Conservation (phyloP, 2,113 vertebrate genomes). For the Benitochromis conjunctus region DNA sequence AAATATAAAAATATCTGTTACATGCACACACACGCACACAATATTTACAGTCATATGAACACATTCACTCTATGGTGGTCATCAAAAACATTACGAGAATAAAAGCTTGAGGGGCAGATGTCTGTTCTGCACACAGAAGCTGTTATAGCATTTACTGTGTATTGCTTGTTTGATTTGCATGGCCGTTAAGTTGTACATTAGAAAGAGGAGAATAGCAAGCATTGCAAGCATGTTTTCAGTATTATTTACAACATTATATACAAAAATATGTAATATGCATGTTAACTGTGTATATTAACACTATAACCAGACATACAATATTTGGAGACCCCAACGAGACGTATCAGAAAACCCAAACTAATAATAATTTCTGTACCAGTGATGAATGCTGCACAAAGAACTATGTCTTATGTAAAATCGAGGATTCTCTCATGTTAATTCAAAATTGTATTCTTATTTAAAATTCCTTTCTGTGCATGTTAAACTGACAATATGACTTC, state of each 20-base stretch:
- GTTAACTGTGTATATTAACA: not conserved
- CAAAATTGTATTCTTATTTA: not conserved
- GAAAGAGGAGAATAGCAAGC: not conserved
- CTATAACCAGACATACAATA: not conserved
- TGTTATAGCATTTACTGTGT: not conserved
- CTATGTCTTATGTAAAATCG: not conserved
- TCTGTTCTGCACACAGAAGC: constrained; percentile 3
- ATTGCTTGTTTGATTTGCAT: not conserved
- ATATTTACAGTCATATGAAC: constrained; percentile 60
- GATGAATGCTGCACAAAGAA: not conserved
- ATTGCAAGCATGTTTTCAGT: not conserved
- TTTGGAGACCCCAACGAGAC: not conserved
- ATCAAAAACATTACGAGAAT: not conserved
- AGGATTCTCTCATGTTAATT: not conserved
- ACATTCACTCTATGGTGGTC: not conserved
- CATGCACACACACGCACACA: not conserved
- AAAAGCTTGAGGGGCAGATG: not conserved
- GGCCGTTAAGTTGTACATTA: not conserved
- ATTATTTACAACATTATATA: constrained; percentile 59
- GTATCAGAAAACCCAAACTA: not conserved
- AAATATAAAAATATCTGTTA: constrained; percentile 24
- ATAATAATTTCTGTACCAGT: not conserved
- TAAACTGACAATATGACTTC: not conserved
- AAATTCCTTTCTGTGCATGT: not conserved
- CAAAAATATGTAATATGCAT: constrained; percentile 49